Evolutionary conservation across 2,113 vertebrate genomes (phyloP).

Genomic region (Lipophrys pholis): DNA sequence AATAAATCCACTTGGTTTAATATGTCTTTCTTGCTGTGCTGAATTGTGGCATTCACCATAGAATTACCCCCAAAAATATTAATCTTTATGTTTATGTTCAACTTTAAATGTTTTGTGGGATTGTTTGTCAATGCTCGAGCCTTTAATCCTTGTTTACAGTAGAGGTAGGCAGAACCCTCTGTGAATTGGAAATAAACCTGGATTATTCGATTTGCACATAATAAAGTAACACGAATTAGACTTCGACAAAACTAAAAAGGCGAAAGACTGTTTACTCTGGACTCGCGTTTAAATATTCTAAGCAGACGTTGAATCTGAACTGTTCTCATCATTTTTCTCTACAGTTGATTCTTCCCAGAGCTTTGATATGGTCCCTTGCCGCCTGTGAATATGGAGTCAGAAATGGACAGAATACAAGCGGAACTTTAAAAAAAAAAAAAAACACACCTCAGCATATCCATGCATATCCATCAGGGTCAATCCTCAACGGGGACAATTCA

Average conservation of each 20-base stretch:
- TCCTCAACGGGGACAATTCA: conserved; percentile 56
- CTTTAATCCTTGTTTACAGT: conserved; percentile 10
- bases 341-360: neutral
- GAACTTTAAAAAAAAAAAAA: conserved; percentile 6
- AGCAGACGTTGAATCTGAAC: neutral
- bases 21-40: neutral
- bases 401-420: conserved; percentile 47
- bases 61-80: neutral
- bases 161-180: neutral
- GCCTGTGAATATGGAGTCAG: conserved; percentile 1
- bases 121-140: neutral
- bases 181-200: neutral
- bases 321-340: neutral
- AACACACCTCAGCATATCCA: neutral
- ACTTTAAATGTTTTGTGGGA: conserved; percentile 1
- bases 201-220: neutral
- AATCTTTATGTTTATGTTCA: no score
- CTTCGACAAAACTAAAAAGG: neutral
- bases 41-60: neutral
- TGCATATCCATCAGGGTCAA: conserved; percentile 9
- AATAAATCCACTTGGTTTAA: neutral
- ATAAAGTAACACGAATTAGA: neutral
- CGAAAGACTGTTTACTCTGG: neutral
- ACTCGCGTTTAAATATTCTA: neutral
- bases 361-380: neutral